phyloP scores from a whole-genome alignment of 2,888 invertebrate species.

The Autographa gamma region DNA sequence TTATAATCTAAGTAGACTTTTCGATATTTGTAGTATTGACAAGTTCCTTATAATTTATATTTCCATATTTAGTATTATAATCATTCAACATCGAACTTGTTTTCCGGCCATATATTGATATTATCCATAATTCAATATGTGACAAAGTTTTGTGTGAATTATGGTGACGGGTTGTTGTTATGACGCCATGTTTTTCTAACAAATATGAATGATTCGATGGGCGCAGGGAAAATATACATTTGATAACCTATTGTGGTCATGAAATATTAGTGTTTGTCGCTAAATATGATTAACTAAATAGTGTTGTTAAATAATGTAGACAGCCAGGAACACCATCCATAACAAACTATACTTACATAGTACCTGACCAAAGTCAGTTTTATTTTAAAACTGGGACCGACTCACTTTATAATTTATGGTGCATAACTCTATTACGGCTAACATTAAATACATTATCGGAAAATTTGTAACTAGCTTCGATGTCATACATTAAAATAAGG shows the following conservation, averaged over 20 bases:
- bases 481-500: too few relatives aligned
- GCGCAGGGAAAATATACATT: constrained; percentile 5
- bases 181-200: constrained; percentile 39
- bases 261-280: not conserved
- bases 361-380: not conserved
- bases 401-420: not conserved
- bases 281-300: not conserved
- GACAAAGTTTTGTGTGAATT: constrained; percentile 55
- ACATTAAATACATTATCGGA: too few relatives aligned
- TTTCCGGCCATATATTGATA: constrained; percentile 12
- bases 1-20: not conserved
- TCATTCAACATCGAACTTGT: constrained; percentile 35
- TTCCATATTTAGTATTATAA: constrained; percentile 1
- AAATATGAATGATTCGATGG: constrained; percentile 26
- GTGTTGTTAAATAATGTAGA: not conserved
- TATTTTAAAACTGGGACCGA: too few relatives aligned
- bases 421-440: too few relatives aligned
- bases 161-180: constrained; percentile 50
- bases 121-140: constrained; percentile 46
- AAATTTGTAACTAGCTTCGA: too few relatives aligned
- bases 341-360: not conserved
- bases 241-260: not conserved
- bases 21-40: not conserved
- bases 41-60: constrained; percentile 1
- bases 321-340: not conserved